phyloP scores from a whole-genome alignment of 2,113 vertebrate genomes.

The Caracal caracal region DNA sequence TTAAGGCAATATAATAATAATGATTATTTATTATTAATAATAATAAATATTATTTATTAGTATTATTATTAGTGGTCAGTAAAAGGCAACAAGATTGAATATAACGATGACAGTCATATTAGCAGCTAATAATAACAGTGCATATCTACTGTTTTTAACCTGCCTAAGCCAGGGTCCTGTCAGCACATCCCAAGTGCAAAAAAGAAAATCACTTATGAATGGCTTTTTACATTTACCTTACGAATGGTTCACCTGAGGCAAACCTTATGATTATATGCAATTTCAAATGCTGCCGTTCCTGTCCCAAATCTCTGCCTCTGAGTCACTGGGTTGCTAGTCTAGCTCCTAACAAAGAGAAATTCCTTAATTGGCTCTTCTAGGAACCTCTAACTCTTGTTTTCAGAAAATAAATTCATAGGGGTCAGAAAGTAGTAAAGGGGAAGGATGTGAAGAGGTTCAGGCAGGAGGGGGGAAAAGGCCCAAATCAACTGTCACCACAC shows the following conservation, averaged over 20 bases:
- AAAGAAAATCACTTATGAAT: constrained; percentile 37
- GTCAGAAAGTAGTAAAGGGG: not conserved
- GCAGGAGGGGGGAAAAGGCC: not conserved
- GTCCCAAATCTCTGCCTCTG: not conserved
- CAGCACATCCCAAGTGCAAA: not conserved
- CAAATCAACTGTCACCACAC: not conserved
- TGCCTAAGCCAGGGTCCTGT: not conserved
- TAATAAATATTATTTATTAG: too few species aligned
- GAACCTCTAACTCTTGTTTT: not conserved
- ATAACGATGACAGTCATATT: not conserved
- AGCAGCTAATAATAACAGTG: not conserved
- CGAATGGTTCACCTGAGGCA: not conserved
- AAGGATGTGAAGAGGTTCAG: not conserved
- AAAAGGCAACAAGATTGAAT: not conserved
- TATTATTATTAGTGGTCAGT: not conserved
- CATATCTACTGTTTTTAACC: not conserved
- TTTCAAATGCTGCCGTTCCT: not conserved
- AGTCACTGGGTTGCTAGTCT: not conserved
- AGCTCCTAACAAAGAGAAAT: not conserved
- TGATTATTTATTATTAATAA: too few species aligned
- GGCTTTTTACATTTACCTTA: constrained; percentile 41
- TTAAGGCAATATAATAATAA: not conserved
- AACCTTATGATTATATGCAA: not conserved
- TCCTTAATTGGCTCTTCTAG: not conserved
- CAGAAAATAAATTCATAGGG: not conserved